Evolutionary conservation across 2,888 invertebrate species (phyloP), one percentile per base, ranked within the genome.

Genomic region (Trichopria drosophilae): DNA sequence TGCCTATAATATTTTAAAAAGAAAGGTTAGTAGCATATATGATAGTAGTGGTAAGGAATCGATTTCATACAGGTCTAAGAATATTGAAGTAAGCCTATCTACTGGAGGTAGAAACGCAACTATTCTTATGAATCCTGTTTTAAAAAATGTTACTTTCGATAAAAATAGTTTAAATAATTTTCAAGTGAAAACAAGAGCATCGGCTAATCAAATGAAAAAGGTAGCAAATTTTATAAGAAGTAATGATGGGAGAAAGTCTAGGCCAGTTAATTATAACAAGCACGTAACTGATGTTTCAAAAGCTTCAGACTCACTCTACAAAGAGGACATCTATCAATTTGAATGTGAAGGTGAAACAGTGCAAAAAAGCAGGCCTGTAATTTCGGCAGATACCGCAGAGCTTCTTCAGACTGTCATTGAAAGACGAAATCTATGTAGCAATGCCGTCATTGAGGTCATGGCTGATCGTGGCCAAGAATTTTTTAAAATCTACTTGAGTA

Each of bases 181-280:
- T 26, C 9, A 31, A 12, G 28, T 18, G 3, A 42, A 26, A 22
- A 20, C 42, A 20, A 10, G 20, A 28, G 31, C 15, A 20, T 42
- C 29, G 29, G 26, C 41, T 28, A 41, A 29, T 41, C 42, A 31
- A 42, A 42, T n/a, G n/a, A n/a, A n/a, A n/a, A n/a, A n/a, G n/a
- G n/a, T n/a, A n/a, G n/a, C n/a, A n/a, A n/a, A n/a, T 42, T 42
- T 42, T 42, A 28, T 42, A 10, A 31, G 42, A 42, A 18, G 31
- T 28, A 42, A 19, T 31, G 31, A 20, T 42, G 31, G 42, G 20
- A 42, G 29, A 42, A 42, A 20, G 16, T 42, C 13, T 9, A 15
- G 23, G 18, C 40, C 40, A 40, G 26, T 19, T n/a, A 28, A 42
- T 42, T 31, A 42, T 42, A 28, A 22, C n/a, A 31, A 42, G 31